Base-by-base conservation (phyloP, 1,140 invertebrate species). In the Saccostrea glomerata region DNA sequence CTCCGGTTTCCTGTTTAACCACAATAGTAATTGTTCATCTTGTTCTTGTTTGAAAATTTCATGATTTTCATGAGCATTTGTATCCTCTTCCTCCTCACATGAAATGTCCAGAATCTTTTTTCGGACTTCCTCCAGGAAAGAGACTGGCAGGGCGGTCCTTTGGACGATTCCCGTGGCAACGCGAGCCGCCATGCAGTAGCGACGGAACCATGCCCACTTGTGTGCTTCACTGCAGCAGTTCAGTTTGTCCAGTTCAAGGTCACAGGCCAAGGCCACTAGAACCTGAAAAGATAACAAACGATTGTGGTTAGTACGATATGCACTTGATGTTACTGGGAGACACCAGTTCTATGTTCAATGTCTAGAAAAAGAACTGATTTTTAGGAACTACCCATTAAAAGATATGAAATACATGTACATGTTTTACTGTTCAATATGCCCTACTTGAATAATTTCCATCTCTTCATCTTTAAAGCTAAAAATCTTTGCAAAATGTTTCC, bases 131-230 rank as follows among this genome's bases (percentile, higher is more conserved):
- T 96, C 94, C 89, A 97, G 96, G 94, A 99, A 99, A 0, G 96
- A 93, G n/a, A 95, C 94, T 0, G 98, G 98, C 85, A 99, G 94
- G 0, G 95, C 92, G 0, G 96, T 96, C 3, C 98, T 96, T 82
- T 97, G 96, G 55, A 98, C 97, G 0, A 99, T 96, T 0, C 98
- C 96, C 90, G 97, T 97, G 0, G 98, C 97, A 0, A 98, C 98
- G 3, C 98, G 96, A 0, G 98, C 97, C 0, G 98, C 98, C 82
- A 98, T 96, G 93, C 98, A 99, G 95, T 99, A 99, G 12, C 98
- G 96, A 86, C 97, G 96, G 93, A 99, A 99, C 98, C 98, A 99
- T 0, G 97, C 96, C 98, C 98, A 99, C 91, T 98, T 98, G 91
- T 98, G 97, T 87, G 97, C 97, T 82, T 97, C 98, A 70, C 96